Conservation (phyloP, 2,113 vertebrate species). For the Eolophus roseicapilla region DNA sequence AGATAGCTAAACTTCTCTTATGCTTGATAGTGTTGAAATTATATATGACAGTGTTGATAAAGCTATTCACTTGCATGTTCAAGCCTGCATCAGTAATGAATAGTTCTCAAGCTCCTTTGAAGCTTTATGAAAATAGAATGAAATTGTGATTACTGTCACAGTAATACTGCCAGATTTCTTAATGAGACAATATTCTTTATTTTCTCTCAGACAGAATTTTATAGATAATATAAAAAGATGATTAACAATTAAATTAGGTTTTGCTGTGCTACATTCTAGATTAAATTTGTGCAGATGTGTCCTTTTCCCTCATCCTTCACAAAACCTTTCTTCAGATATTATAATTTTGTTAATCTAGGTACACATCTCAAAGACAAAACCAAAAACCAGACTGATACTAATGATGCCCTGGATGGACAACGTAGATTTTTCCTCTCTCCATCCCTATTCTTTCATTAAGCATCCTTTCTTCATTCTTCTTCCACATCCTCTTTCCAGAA, state of each 20-base stretch:
- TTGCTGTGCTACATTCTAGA: constrained; percentile 2
- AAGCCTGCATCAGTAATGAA: constrained; percentile 66
- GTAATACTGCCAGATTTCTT: constrained; percentile 66
- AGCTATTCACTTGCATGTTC: constrained; percentile 54
- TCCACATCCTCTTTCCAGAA: not conserved
- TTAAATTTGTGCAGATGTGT: constrained; percentile 47
- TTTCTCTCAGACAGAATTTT: constrained; percentile 63
- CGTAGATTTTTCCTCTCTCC: not conserved
- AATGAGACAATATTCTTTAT: constrained; percentile 71
- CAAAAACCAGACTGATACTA: not conserved
- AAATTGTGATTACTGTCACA: constrained; percentile 71
- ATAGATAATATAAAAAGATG: constrained; percentile 60
- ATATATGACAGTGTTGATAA: constrained; percentile 44
- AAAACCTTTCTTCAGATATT: not conserved
- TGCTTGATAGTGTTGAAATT: constrained; percentile 58
- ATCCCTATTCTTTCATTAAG: not conserved
- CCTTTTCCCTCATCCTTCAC: not conserved
- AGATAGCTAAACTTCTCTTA: constrained; percentile 57
- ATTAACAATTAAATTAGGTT: constrained; percentile 63
- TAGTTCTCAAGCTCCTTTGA: constrained; percentile 68
- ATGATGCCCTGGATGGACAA: not conserved
- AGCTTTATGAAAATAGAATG: constrained; percentile 72
- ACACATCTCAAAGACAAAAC: not conserved
- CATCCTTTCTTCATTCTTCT: not conserved
- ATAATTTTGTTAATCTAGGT: not conserved